Evolutionary conservation across 2,888 invertebrate genomes (phyloP).

Genomic region (Conomelus anceps): DNA sequence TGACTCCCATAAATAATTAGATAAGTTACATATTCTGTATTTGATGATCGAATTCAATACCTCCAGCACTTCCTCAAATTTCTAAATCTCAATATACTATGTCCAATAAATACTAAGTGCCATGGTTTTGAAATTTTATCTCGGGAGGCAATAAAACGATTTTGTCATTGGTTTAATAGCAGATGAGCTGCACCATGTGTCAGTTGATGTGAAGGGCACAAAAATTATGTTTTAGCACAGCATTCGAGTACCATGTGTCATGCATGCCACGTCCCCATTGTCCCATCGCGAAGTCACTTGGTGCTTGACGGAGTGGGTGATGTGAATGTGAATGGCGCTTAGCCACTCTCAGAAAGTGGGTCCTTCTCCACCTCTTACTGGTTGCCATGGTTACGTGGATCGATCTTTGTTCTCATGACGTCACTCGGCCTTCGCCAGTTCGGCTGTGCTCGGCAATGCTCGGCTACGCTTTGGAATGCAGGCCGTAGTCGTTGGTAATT

Average conservation of each 20-base stretch:
- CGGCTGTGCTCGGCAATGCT: conserved; percentile 18
- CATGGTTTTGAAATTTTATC: too few species aligned
- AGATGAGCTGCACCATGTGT: too few species aligned
- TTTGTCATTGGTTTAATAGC: too few species aligned
- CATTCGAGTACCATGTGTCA: background rate
- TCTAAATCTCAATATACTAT: too few species aligned
- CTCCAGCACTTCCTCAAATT: too few species aligned
- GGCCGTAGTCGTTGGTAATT: conserved; percentile 17
- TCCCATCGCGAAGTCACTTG: too few species aligned
- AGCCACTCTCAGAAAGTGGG: background rate
- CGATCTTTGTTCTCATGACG: conserved; percentile 15
- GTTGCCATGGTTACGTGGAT: conserved; percentile 14
- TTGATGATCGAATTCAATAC: too few species aligned
- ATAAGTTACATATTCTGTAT: too few species aligned
- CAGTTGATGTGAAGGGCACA: too few species aligned
- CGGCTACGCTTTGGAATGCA: conserved; percentile 24
- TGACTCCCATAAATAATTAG: too few species aligned
- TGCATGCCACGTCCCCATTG: background rate
- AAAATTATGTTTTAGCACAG: background rate
- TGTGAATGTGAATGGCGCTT: background rate
- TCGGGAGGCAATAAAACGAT: too few species aligned
- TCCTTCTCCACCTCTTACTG: background rate
- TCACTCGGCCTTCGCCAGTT: conserved; percentile 9
- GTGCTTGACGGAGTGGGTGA: background rate
- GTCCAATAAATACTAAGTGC: too few species aligned